Conservation (phyloP, 2,113 vertebrate genomes). For the Xiphophorus hellerii region DNA sequence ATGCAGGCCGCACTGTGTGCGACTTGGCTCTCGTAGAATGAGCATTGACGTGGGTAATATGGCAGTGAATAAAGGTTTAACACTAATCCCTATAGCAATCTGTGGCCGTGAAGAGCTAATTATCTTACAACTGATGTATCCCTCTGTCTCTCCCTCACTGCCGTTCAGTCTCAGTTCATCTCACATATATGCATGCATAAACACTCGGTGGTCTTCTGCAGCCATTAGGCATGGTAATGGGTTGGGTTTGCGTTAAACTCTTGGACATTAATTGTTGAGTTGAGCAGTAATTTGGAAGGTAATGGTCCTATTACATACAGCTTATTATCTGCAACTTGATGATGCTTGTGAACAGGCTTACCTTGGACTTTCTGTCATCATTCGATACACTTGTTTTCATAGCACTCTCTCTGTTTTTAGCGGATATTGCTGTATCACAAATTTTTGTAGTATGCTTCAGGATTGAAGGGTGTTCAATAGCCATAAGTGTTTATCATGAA, state of each 20-base stretch:
- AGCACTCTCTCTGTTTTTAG: background rate
- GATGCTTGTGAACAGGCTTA: background rate
- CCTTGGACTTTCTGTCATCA: constrained; percentile 3
- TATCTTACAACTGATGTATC: constrained; percentile 49
- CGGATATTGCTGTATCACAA: background rate
- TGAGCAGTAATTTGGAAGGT: constrained; percentile 61
- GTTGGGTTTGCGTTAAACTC: constrained; percentile 42
- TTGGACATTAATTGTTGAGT: constrained; percentile 59
- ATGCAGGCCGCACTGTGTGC: constrained; percentile 38
- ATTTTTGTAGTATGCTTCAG: background rate
- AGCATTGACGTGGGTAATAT: constrained; percentile 61
- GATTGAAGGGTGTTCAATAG: background rate
- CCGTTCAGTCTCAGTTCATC: constrained; percentile 34
- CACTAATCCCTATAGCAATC: constrained; percentile 65
- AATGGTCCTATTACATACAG: constrained; percentile 50
- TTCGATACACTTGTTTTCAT: background rate
- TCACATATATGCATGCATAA: constrained; percentile 28
- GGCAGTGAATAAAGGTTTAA: constrained; percentile 63
- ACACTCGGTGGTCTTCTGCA: constrained; percentile 39
- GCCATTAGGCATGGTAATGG: constrained; percentile 56
- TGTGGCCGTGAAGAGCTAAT: constrained; percentile 70
- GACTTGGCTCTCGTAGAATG: constrained; percentile 60
- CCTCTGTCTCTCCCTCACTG: constrained; percentile 13
- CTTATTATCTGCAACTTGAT: constrained; percentile 36
- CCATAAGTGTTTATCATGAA: background rate